These are phyloP conservation scores for Drosophila azteca DNA, from an alignment of 1,140 invertebrate genomes.

Conservation along the genomic window DNA sequence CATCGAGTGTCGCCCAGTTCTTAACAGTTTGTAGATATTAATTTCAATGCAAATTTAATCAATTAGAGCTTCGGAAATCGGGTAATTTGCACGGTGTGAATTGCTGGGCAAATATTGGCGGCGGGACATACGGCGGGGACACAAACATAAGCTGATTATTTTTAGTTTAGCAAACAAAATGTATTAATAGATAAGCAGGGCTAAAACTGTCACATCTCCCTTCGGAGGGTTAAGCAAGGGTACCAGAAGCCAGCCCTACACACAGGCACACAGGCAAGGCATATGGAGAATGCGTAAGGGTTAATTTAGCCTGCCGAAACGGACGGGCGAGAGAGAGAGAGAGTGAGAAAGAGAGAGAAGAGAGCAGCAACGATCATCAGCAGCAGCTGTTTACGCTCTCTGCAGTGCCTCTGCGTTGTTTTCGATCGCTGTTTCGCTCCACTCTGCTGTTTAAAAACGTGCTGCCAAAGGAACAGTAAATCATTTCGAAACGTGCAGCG, in stretches of 20 bases:
- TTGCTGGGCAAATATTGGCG: constrained; percentile 54
- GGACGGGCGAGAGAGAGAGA: background rate
- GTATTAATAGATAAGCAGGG: constrained; percentile 51
- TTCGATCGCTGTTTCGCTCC: constrained; percentile 52
- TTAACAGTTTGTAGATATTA: constrained; percentile 36
- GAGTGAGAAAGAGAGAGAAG: constrained; percentile 1
- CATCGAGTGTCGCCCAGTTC: constrained; percentile 22
- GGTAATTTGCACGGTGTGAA: constrained; percentile 64
- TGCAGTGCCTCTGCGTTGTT: constrained; percentile 26
- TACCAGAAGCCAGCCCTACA: too few species aligned
- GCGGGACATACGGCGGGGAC: background rate
- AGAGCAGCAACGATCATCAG: constrained; percentile 44
- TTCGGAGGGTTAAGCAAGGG: background rate
- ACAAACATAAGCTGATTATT: constrained; percentile 25
- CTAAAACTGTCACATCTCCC: background rate
- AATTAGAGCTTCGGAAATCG: constrained; percentile 57
- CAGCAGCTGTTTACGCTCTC: constrained; percentile 17
- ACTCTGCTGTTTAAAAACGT: constrained; percentile 69
- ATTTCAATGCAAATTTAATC: constrained; percentile 57
- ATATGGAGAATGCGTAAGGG: constrained; percentile 5
- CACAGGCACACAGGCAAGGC: background rate
- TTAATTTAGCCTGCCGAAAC: constrained; percentile 18
- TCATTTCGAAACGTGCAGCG: constrained; percentile 77
- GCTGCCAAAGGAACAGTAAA: constrained; percentile 75
- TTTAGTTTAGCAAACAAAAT: constrained; percentile 37